A percentile compares a stretch with the other conserved stretches of the same genome.
phyloP scores from a whole-genome alignment of 2,113 vertebrate species.

The Hylia prasina region DNA sequence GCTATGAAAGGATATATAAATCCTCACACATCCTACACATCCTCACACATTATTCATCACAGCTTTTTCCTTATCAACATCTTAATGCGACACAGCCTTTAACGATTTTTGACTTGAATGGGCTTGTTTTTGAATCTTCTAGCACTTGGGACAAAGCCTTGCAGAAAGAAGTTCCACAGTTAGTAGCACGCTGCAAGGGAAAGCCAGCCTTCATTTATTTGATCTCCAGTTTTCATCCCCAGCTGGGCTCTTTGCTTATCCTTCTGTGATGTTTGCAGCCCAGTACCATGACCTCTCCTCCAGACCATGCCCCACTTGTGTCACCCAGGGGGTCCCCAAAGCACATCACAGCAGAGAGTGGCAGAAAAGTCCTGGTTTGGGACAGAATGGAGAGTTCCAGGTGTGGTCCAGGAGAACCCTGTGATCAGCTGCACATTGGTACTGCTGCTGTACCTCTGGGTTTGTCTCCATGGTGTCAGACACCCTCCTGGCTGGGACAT shows the following conservation, averaged over 20 bases:
- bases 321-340: not conserved
- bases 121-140: not conserved
- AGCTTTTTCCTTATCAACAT: not conserved
- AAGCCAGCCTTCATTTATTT: not conserved
- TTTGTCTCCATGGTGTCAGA: not conserved
- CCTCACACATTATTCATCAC: not conserved
- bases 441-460: not conserved
- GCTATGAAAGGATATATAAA: not conserved
- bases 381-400: not conserved
- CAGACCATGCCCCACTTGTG: no score
- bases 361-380: not conserved
- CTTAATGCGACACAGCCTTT: not conserved
- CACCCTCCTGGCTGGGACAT: accelerated
- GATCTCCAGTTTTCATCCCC: not conserved
- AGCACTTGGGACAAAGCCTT: not conserved
- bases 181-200: not conserved
- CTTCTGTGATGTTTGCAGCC: not conserved
- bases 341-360: not conserved
- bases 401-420: not conserved
- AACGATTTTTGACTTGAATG: not conserved
- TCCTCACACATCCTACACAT: not conserved
- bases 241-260: not conserved
- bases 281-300: not conserved
- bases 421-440: not conserved
- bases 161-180: not conserved